These are phyloP conservation scores for Parascotia fuliginaria DNA, from an alignment of 2,888 invertebrate genomes.

Conservation along the genomic window DNA sequence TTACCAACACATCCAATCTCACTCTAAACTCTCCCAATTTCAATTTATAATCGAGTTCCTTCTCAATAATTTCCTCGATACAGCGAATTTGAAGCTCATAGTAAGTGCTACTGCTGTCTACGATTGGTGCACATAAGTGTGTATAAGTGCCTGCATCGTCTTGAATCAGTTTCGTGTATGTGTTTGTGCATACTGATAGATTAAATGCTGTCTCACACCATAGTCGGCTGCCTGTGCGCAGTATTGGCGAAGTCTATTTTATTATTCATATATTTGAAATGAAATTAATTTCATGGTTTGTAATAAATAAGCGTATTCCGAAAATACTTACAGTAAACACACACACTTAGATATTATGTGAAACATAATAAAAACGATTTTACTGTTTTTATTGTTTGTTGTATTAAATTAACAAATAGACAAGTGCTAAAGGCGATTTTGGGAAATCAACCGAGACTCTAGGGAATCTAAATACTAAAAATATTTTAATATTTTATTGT, in stretches of 20 bases:
- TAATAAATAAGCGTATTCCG: background rate
- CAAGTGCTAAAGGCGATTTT: too few relatives aligned
- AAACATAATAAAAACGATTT: too few relatives aligned
- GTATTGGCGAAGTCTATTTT: slow-evolving; percentile 25
- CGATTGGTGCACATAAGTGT: slow-evolving; percentile 42
- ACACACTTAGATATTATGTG: background rate
- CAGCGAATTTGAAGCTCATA: slow-evolving; percentile 17
- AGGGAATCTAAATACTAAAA: too few relatives aligned
- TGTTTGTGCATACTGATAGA: slow-evolving; percentile 60
- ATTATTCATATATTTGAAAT: slow-evolving; percentile 21
- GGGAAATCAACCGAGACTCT: too few relatives aligned
- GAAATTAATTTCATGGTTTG: slow-evolving; percentile 12
- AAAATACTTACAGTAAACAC: background rate
- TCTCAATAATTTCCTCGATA: background rate
- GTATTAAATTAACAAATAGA: too few relatives aligned
- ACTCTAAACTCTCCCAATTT: slow-evolving; percentile 10
- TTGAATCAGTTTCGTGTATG: slow-evolving; percentile 52
- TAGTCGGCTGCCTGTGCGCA: slow-evolving; percentile 19
- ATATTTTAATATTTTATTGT: too few relatives aligned
- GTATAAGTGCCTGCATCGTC: slow-evolving; percentile 50
- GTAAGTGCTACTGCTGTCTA: slow-evolving; percentile 41
- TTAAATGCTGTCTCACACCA: slow-evolving; percentile 55
- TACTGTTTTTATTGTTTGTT: background rate
- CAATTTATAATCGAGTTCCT: background rate
- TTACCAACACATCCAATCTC: slow-evolving; percentile 29